These are phyloP conservation scores for Grapholita molesta DNA, from an alignment of 1,140 invertebrate genomes.

Conservation along the genomic window DNA sequence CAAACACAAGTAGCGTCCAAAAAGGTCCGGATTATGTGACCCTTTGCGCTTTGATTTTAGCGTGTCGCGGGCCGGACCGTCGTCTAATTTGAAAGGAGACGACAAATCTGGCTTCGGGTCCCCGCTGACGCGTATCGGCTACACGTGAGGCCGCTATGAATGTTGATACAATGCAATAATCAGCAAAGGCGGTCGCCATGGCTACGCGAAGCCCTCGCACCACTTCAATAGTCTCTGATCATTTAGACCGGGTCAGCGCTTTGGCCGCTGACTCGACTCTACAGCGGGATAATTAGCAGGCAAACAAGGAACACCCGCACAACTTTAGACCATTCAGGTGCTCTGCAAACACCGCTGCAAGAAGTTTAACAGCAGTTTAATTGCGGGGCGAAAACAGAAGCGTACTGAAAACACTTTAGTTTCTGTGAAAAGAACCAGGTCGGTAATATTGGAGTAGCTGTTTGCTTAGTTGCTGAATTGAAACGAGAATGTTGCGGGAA, in stretches of 20 bases:
- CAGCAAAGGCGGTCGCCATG: slow-evolving; percentile 66
- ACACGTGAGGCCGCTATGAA: slow-evolving; percentile 69
- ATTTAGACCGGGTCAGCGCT: slow-evolving; percentile 66
- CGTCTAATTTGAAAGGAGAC: slow-evolving; percentile 74
- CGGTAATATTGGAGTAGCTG: slow-evolving; percentile 51
- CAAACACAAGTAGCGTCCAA: slow-evolving; percentile 68
- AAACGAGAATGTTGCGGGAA: slow-evolving; percentile 3
- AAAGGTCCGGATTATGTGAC: slow-evolving; percentile 76
- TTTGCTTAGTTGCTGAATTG: slow-evolving; percentile 17
- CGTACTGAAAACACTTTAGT: slow-evolving; percentile 70
- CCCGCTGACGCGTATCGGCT: slow-evolving; percentile 65
- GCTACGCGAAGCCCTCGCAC: slow-evolving; percentile 53
- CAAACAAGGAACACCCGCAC: slow-evolving; percentile 71
- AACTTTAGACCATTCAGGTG: slow-evolving; percentile 72
- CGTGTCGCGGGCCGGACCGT: slow-evolving; percentile 59
- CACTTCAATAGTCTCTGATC: slow-evolving; percentile 61
- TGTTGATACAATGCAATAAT: slow-evolving; percentile 74
- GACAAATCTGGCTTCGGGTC: slow-evolving; percentile 74
- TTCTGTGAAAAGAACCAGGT: slow-evolving; percentile 67
- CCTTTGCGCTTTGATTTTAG: slow-evolving; percentile 77
- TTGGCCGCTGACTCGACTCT: slow-evolving; percentile 55
- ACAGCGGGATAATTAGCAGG: slow-evolving; percentile 74
- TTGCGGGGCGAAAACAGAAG: slow-evolving; percentile 74
- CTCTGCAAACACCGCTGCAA: slow-evolving; percentile 71
- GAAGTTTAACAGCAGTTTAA: slow-evolving; percentile 77